Evolutionary conservation across 23 tunicate species (phyloP).

Genomic region (Halocynthia roretzi): DNA sequence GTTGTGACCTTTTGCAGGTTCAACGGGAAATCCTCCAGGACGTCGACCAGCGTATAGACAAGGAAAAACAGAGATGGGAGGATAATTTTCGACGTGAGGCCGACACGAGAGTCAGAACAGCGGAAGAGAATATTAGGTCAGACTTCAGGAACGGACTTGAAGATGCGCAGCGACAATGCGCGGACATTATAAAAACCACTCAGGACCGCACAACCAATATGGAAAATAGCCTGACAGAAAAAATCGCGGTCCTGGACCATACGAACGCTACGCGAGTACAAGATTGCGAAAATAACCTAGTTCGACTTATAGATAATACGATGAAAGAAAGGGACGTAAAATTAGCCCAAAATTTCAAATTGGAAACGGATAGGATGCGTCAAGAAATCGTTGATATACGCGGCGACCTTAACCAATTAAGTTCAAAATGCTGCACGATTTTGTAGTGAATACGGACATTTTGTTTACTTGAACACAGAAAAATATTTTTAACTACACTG

Average conservation of each 20-base stretch:
- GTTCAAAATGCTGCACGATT: constrained; percentile 58
- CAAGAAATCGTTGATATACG: constrained; percentile 33
- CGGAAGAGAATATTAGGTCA: constrained; percentile 57
- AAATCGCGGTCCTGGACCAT: constrained; percentile 40
- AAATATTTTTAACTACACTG: too few species aligned
- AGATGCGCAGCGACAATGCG: constrained; percentile 80
- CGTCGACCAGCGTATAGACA: constrained; percentile 34
- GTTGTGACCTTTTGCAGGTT: constrained; percentile 23
- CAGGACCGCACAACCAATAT: constrained; percentile 48
- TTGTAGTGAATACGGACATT: constrained; percentile 3
- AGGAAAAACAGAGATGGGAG: constrained; percentile 58
- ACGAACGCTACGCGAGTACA: constrained; percentile 23
- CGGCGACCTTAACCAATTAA: constrained; percentile 23
- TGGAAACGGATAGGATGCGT: constrained; percentile 40
- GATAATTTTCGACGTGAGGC: constrained; percentile 50
- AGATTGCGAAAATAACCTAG: constrained; percentile 32
- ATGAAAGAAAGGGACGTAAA: constrained; percentile 46
- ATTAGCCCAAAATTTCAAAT: constrained; percentile 24
- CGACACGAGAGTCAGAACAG: constrained; percentile 28
- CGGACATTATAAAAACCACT: constrained; percentile 34
- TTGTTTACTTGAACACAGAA: too few species aligned
- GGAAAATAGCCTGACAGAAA: constrained; percentile 43
- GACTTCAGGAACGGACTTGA: constrained; percentile 84
- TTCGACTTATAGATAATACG: constrained; percentile 29
- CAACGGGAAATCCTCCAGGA: constrained; percentile 33